These are phyloP conservation scores for Sinocyclocheilus grahami DNA, from an alignment of 2,113 vertebrate species.

Conservation along the genomic window DNA sequence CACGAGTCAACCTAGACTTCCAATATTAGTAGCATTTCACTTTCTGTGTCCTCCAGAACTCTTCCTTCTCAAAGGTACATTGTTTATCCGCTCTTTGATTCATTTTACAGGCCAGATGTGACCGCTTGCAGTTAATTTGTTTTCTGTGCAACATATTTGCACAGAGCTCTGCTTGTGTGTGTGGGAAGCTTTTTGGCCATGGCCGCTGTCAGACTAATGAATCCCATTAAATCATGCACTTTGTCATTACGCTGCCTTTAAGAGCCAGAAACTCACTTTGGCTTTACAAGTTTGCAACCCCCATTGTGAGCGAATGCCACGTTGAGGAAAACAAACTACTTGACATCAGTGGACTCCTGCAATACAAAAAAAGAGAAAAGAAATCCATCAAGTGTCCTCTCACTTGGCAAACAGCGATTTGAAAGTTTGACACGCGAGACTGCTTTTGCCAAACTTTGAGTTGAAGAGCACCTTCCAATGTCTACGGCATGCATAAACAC, in stretches of 20 bases:
- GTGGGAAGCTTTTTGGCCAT: conserved; percentile 39
- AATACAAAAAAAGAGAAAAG: background rate
- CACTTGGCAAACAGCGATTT: conserved; percentile 10
- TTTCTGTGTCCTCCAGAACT: conserved; percentile 28
- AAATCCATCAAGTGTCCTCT: conserved; percentile 6
- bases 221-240: conserved; percentile 43
- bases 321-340: conserved; percentile 42
- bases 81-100: conserved; percentile 29
- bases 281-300: conserved; percentile 20
- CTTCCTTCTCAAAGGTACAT: conserved; percentile 34
- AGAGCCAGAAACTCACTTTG: conserved; percentile 37
- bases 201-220: conserved; percentile 42
- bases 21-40: conserved; percentile 24
- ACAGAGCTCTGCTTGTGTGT: conserved; percentile 27
- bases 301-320: conserved; percentile 41
- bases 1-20: background rate
- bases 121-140: conserved; percentile 50
- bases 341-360: conserved; percentile 33
- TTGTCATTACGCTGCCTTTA: conserved; percentile 35
- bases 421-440: conserved; percentile 1
- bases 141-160: conserved; percentile 41
- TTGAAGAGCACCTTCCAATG: conserved; percentile 43
- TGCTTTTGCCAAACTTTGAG: conserved; percentile 9
- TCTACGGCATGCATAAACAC: conserved; percentile 53
- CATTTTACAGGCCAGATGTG: conserved; percentile 50